Evolutionary conservation across 2,113 vertebrate genomes (phyloP), one percentile per base, ranked within the genome.

Genomic region (Hippocampus zosterae): DNA sequence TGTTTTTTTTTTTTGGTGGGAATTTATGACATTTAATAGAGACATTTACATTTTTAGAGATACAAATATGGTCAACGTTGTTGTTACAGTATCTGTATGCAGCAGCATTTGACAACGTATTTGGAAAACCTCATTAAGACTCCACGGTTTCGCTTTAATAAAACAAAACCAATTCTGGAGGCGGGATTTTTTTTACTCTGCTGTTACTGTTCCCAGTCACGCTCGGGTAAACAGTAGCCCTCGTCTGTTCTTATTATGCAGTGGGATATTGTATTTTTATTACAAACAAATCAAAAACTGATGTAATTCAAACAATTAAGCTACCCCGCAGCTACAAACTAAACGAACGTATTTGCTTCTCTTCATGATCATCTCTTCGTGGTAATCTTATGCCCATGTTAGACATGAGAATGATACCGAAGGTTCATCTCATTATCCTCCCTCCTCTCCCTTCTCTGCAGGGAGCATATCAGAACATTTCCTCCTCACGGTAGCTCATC

Each of bases 401-500:
- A 62, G 67, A 70, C 67, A 21, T 23, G 62, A 41, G 69, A 29
- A n/a, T 53, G 60, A 59, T 25, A 57, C 12, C 11, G 13, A 60
- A 60, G 15, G 7, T 60, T 84, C 78, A 73, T 80, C 57, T 79
- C 75, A 74, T 83, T 79, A 81, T 53, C 64, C 29, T 10, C 0
- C 56, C 59, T 70, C 21, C 44, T 63, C 72, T 74, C 73, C 11
- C 70, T 41, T 85, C 92, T 90, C 93, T 84, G 75, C 89, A 82
- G 93, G 92, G 92, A 90, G 90, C 89, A 8, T 23, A 55, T 10
- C 52, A 55, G 21, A 55, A 23, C 21, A 55, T 55, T 94, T 92
- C 91, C 88, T 91, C 74, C 80, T 83, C 9, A 55, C 83, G 25
- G 90, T 78, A 55, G 8, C 52, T 55, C 21, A 73, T 89, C 91